phyloP scores from a whole-genome alignment of 2,113 vertebrate species.

The Crocuta crocuta region DNA sequence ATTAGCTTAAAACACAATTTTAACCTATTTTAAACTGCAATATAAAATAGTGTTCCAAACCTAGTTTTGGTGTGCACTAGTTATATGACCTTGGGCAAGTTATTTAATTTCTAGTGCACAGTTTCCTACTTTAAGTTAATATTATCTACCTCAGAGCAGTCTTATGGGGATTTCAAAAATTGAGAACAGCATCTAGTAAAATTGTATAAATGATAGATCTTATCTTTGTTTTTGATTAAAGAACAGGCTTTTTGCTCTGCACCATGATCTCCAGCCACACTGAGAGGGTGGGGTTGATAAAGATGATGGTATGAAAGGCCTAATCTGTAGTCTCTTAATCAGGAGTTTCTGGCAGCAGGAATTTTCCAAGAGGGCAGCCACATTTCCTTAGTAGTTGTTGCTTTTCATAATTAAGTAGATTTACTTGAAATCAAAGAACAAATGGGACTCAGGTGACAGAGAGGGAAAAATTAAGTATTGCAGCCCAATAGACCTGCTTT shows the following conservation, averaged over 20 bases:
- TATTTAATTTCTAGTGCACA: not conserved
- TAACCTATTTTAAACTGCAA: not conserved
- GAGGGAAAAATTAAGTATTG: not conserved
- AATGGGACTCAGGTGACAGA: not conserved
- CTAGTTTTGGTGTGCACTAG: not conserved
- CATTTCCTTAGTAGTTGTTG: not conserved
- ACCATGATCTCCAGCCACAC: not conserved
- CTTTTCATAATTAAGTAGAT: not conserved
- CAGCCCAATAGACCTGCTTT: not conserved
- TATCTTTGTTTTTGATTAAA: not conserved
- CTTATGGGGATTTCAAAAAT: not conserved
- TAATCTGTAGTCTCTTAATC: not conserved
- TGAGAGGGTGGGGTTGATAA: not conserved
- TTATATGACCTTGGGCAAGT: not conserved
- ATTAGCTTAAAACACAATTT: not conserved
- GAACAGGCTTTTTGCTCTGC: not conserved
- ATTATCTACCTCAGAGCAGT: not conserved
- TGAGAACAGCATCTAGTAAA: not conserved
- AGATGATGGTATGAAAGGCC: not conserved
- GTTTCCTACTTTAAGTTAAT: not conserved
- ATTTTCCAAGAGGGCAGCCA: not conserved
- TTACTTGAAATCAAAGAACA: not conserved
- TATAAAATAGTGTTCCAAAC: not conserved
- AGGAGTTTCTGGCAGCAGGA: not conserved
- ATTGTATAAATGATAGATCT: not conserved